Conservation (phyloP, 2,113 vertebrate species). For the Anser cygnoides region DNA sequence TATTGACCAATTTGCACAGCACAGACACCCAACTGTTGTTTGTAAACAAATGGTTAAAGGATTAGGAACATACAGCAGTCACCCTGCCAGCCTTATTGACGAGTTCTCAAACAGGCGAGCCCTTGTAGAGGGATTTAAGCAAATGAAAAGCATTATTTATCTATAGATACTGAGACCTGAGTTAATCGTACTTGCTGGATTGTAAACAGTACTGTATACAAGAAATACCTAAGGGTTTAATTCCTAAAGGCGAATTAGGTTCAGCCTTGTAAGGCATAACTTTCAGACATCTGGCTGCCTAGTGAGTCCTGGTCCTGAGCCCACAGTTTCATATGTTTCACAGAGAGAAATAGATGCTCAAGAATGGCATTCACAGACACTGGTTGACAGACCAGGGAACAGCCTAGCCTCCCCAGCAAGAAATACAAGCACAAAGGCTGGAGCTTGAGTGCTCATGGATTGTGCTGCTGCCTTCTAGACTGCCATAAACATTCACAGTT, state of each 20-base stretch:
- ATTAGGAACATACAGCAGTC: slow-evolving; percentile 63
- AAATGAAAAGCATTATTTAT: slow-evolving; percentile 57
- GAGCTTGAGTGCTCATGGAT: not conserved
- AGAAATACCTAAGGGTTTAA: slow-evolving; percentile 54
- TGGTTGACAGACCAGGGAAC: not conserved
- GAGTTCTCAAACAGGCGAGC: slow-evolving; percentile 64
- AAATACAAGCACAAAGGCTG: not conserved
- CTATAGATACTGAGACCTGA: slow-evolving; percentile 49
- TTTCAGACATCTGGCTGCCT: not conserved
- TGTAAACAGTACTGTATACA: not conserved
- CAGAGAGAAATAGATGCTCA: not conserved
- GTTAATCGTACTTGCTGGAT: slow-evolving; percentile 63
- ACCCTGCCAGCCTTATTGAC: slow-evolving; percentile 60
- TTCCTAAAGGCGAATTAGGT: not conserved
- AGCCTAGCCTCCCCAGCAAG: not conserved
- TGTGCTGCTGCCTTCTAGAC: not conserved
- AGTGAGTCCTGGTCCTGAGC: not conserved
- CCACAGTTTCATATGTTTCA: not conserved
- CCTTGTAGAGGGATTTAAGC: slow-evolving; percentile 66
- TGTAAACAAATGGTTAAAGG: slow-evolving; percentile 65
- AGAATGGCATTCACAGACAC: not conserved
- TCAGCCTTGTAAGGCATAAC: not conserved
- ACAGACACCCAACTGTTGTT: slow-evolving; percentile 55
- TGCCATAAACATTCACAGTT: not conserved
- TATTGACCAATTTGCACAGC: slow-evolving; percentile 48